phyloP scores from a whole-genome alignment of 2,888 invertebrate species.

The Phortica okadai region DNA sequence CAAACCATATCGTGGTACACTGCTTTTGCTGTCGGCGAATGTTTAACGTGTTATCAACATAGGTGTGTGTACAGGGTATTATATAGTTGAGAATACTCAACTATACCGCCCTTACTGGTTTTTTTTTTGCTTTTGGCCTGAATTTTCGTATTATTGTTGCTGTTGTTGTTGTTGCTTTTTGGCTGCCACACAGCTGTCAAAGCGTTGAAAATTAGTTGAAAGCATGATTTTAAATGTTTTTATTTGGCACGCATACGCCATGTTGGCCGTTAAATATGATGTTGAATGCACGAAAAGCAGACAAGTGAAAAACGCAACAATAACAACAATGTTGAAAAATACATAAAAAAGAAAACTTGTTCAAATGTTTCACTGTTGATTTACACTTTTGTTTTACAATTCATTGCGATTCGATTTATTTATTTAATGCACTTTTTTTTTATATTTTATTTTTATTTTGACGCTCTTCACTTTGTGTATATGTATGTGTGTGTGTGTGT shows the following conservation, averaged over 20 bases:
- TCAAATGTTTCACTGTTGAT: slow-evolving; percentile 22
- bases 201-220: slow-evolving; percentile 28
- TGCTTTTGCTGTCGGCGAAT: too few species aligned
- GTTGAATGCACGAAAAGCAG: background rate
- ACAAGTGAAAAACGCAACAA: background rate
- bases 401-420: slow-evolving; percentile 5
- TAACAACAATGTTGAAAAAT: background rate
- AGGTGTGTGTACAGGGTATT: too few species aligned
- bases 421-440: slow-evolving; percentile 26
- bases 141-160: background rate
- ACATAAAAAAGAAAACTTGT: background rate
- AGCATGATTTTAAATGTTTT: slow-evolving; percentile 20
- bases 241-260: background rate
- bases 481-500: background rate
- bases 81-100: too few species aligned
- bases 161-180: slow-evolving; percentile 12
- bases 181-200: background rate
- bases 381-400: slow-evolving; percentile 14
- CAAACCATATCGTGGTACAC: too few species aligned
- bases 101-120: too few species aligned
- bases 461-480: background rate
- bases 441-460: background rate
- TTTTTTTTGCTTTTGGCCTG: too few species aligned
- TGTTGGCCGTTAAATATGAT: background rate
- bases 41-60: too few species aligned